Evolutionary conservation across 2,113 vertebrate species (phyloP), one percentile per base, ranked within the genome.

Genomic region (Symphodus melops): DNA sequence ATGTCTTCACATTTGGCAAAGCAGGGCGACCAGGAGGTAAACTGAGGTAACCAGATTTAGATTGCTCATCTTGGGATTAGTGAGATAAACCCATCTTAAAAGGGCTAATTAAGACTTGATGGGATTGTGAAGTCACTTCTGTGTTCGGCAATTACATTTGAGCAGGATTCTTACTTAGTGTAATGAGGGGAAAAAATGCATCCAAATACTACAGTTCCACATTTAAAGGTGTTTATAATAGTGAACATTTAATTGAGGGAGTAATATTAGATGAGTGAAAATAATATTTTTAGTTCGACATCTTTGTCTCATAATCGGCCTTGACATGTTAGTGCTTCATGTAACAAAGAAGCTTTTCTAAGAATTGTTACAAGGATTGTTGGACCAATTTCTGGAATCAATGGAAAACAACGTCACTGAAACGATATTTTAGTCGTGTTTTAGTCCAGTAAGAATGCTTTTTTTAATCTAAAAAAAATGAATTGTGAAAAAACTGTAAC

Each of bases 101-200:
- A 86, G 77, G 82, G 67, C 87, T 88, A 89, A 93, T 91, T 92
- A 91, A 91, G 87, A 88, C 82, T 82, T 92, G 88, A 92, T 93
- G 81, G 84, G 91, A 93, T 93, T 94, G 82, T 82, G 78, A 88
- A 90, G 82, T 87, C 66, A 84, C 81, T 85, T 89, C 72, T 86
- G 85, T 89, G 75, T 81, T 85, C 85, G 69, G 87, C 88, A 92
- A 88, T 91, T 91, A 91, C 91, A 92, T 89, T 80, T 92, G 84
- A 89, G 82, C 52, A 75, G 84, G 82, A 88, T 79, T 78, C 81
- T 79, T 80, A 73, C 77, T 83, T 77, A 67, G 70, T 64, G 72
- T 77, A 88, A 86, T 84, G 62, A 78, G 57, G 46, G 57, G 53
- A 36, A 63, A 20, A 69, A 70, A 78, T 17, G 0, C 56, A 48